Conservation (phyloP, 2,113 vertebrate genomes). For the Hypocryptadius cinnamomeus region DNA sequence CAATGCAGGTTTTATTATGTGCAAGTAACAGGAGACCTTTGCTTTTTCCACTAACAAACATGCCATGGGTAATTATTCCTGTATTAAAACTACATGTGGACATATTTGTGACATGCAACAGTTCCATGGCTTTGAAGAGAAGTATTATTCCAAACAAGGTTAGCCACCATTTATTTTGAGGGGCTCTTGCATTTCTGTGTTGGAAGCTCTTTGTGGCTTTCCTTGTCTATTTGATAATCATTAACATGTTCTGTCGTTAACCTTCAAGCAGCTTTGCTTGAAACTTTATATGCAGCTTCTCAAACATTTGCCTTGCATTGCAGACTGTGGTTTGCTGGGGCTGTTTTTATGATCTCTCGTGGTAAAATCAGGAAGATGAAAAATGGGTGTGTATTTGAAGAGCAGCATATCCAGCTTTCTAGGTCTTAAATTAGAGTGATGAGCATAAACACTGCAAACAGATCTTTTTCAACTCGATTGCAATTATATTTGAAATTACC, state of each 20-base stretch:
- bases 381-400: slow-evolving; percentile 66
- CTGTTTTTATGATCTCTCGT: slow-evolving; percentile 69
- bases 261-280: slow-evolving; percentile 55
- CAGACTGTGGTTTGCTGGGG: slow-evolving; percentile 66
- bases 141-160: slow-evolving; percentile 46
- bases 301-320: slow-evolving; percentile 52
- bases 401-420: slow-evolving; percentile 55
- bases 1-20: slow-evolving; percentile 40
- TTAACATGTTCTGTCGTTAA: slow-evolving; percentile 59
- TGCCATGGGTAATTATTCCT: slow-evolving; percentile 54
- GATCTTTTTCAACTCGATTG: slow-evolving; percentile 79
- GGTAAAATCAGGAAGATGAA: slow-evolving; percentile 73
- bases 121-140: slow-evolving; percentile 49
- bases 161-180: slow-evolving; percentile 55
- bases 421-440: slow-evolving; percentile 86
- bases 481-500: slow-evolving; percentile 87
- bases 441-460: slow-evolving; percentile 82
- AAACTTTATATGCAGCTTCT: slow-evolving; percentile 54
- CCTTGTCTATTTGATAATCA: slow-evolving; percentile 65
- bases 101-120: slow-evolving; percentile 50
- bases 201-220: slow-evolving; percentile 33
- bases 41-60: slow-evolving; percentile 58
- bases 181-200: slow-evolving; percentile 45
- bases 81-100: slow-evolving; percentile 53
- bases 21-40: slow-evolving; percentile 35